phyloP scores from a whole-genome alignment of 1,140 invertebrate species.

The Aleiodes sp. region DNA sequence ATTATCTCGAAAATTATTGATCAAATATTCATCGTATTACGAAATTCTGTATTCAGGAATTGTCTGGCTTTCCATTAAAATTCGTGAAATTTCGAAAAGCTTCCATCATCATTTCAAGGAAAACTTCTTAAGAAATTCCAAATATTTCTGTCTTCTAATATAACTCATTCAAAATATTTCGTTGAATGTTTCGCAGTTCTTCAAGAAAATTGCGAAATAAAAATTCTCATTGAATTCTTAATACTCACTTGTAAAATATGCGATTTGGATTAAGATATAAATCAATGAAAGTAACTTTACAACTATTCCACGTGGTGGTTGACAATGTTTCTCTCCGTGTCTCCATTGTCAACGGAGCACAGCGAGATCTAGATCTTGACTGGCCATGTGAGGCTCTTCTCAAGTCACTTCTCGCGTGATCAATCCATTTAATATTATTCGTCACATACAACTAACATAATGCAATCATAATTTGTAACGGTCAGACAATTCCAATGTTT shows the following conservation, averaged over 20 bases:
- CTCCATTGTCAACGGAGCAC: constrained; percentile 44
- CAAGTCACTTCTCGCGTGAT: constrained; percentile 33
- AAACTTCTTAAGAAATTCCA: too few relatives aligned
- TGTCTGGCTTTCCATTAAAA: too few relatives aligned
- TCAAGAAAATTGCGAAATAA: too few relatives aligned
- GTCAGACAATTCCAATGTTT: background rate
- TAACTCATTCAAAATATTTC: too few relatives aligned
- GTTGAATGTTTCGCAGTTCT: too few relatives aligned
- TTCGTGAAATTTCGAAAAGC: too few relatives aligned
- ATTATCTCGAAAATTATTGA: too few relatives aligned
- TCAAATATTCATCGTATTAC: too few relatives aligned
- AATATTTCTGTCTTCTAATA: too few relatives aligned
- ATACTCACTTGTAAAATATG: constrained; percentile 57
- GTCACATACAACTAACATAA: constrained; percentile 49
- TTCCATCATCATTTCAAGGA: too few relatives aligned
- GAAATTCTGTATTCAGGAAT: too few relatives aligned
- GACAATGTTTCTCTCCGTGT: constrained; percentile 11
- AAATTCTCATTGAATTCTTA: constrained; percentile 41
- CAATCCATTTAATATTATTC: constrained; percentile 47
- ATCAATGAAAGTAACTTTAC: constrained; percentile 39
- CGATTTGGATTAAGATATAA: constrained; percentile 49
- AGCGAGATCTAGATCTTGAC: constrained; percentile 45
- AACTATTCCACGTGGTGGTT: constrained; percentile 37
- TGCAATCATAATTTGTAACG: too few relatives aligned
- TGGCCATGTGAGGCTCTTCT: constrained; percentile 40